Base-by-base conservation (phyloP, 2,797 vertebrate genomes). In the Anguilla obscura region DNA sequence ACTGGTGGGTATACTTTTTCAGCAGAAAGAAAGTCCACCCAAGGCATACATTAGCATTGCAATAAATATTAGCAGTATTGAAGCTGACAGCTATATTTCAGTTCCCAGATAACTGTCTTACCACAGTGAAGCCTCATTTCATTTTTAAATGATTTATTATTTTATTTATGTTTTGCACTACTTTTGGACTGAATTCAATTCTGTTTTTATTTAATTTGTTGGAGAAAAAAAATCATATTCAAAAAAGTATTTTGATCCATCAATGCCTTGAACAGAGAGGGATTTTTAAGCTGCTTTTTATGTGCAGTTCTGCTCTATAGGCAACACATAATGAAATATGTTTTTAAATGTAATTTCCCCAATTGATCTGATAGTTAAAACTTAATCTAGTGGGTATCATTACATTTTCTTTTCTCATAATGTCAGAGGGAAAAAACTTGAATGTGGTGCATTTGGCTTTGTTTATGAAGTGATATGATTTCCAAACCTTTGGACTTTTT, bases 401-500 rank as follows among this genome's bases (percentile, higher is more conserved):
- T 3, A 30, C 18, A 63, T 76, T 33, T 45, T 50, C n/a, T 71
- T 54, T 45, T 56, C 66, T 4, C 12, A 16, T 63, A n/a, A 52
- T 84, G 63, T 36, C 12, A 30, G 69, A 56, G 10, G 21, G 45
- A 18, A 18, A 58, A 36, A 79, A 63, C 63, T 88, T 89, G 92
- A 87, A 88, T 92, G 92, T 93, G 91, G 87, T 90, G 80, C 90
- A 89, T 80, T 85, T 86, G 92, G 36, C 91, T 93, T 91, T 93
- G 90, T 91, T 91, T 88, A 88, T 88, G 87, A 94, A 91, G 92
- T 93, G 93, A 94, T 94, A 94, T 93, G 33, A 16, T 94, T 95
- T 95, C 92, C 90, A 94, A 95, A 92, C 86, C 91, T 92, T 93
- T 90, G 91, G 92, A 93, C 63, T n/a, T 92, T 91, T 94, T 93